These are phyloP conservation scores for Psilopogon haemacephalus DNA, from an alignment of 2,113 vertebrate genomes.

Conservation along the genomic window DNA sequence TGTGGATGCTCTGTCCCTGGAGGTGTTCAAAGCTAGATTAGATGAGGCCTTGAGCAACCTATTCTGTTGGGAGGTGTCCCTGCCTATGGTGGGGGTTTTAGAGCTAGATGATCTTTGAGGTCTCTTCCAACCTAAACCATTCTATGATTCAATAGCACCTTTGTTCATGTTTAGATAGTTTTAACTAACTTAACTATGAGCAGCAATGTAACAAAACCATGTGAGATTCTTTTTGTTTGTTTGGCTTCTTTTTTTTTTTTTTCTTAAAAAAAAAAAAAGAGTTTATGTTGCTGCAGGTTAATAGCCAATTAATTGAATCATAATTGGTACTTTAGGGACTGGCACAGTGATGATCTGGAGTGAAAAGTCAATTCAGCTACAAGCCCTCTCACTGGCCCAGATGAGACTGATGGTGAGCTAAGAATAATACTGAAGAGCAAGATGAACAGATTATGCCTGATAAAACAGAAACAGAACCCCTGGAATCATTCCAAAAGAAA, in stretches of 20 bases:
- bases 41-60: too few species aligned
- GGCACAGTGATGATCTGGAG: background rate
- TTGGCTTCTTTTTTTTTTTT: background rate
- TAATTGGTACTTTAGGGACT: background rate
- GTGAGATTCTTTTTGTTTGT: background rate
- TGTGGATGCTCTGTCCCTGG: too few species aligned
- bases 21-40: too few species aligned
- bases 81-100: too few species aligned
- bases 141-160: too few species aligned
- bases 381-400: background rate
- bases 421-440: background rate
- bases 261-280: background rate
- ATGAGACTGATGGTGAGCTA: background rate
- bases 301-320: background rate
- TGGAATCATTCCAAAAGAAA: background rate
- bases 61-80: too few species aligned
- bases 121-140: too few species aligned
- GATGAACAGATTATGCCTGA: background rate
- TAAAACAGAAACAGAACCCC: background rate
- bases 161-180: background rate
- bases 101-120: too few species aligned
- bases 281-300: background rate
- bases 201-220: background rate
- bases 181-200: background rate
- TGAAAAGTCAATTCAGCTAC: background rate